Percentiles rank a stretch among this genome's conserved stretches.
phyloP scores from a whole-genome alignment of 2,797 vertebrate genomes.

The Hippoglossus hippoglossus region DNA sequence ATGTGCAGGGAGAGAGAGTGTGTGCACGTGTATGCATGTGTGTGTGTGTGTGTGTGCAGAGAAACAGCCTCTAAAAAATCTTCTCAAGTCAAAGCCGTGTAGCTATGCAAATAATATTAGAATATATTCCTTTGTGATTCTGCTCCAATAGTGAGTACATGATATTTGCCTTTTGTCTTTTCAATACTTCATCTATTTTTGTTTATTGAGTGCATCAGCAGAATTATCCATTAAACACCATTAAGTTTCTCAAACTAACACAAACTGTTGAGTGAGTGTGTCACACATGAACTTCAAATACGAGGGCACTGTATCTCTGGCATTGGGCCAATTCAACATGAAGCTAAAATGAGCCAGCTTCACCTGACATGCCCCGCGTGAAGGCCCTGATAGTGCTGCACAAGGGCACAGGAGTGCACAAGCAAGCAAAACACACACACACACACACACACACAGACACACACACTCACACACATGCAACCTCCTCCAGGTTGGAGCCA shows the following conservation, averaged over 20 bases:
- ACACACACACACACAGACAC: constrained; percentile 2
- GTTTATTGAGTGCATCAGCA: not conserved
- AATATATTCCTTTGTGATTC: not conserved
- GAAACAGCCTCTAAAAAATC: not conserved
- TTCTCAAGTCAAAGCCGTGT: not conserved
- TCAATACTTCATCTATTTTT: not conserved
- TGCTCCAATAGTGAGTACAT: not conserved
- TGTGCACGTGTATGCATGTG: constrained; percentile 23
- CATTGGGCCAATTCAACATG: not conserved
- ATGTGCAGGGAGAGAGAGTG: constrained; percentile 21
- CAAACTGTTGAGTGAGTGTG: not conserved
- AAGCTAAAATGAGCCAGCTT: constrained; percentile 17
- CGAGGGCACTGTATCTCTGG: not conserved
- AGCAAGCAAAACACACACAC: not conserved
- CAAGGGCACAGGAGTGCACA: not conserved
- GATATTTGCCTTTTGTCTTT: not conserved
- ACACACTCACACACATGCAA: not conserved
- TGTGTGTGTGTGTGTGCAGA: not conserved
- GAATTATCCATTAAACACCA: not conserved
- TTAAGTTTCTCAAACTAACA: no score
- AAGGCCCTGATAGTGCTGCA: constrained; percentile 1
- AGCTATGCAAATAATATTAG: not conserved
- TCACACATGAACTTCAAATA: not conserved
- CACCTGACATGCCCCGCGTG: constrained; percentile 7
- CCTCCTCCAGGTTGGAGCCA: constrained; percentile 8